These are phyloP conservation scores for Tragulus kanchil DNA, from an alignment of 2,113 vertebrate genomes.

Conservation along the genomic window DNA sequence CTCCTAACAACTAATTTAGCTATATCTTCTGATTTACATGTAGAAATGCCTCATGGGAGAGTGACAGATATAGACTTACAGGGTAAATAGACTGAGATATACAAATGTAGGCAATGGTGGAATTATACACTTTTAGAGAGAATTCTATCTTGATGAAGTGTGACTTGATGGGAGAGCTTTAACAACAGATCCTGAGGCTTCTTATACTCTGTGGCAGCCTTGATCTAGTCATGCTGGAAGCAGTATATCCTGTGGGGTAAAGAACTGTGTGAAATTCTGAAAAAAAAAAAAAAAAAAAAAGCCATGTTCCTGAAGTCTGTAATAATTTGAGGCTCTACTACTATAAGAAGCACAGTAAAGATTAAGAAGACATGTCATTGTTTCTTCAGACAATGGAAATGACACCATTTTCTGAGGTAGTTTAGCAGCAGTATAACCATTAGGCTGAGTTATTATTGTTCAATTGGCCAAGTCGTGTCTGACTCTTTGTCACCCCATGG, in stretches of 20 bases:
- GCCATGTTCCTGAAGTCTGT: not conserved
- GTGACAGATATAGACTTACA: not conserved
- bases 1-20: not conserved
- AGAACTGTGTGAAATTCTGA: not conserved
- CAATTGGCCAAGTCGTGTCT: too few species aligned
- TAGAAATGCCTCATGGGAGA: not conserved
- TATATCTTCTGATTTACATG: not conserved
- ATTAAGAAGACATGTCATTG: not conserved
- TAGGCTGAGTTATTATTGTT: not conserved
- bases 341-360: not conserved
- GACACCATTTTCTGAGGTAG: not conserved
- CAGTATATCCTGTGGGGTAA: not conserved
- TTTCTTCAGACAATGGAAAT: not conserved
- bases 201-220: not conserved
- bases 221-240: slow-evolving; percentile 2
- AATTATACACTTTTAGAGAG: not conserved
- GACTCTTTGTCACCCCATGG: too few species aligned
- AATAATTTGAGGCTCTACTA: not conserved
- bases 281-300: not conserved
- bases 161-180: not conserved
- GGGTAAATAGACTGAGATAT: not conserved
- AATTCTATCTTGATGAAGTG: not conserved
- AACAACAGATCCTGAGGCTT: not conserved
- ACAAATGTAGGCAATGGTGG: not conserved
- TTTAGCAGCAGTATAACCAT: not conserved